Percentiles rank a stretch among this genome's conserved stretches.
Conservation (phyloP, 2,113 vertebrate species). For the Antechinus flavipes region DNA sequence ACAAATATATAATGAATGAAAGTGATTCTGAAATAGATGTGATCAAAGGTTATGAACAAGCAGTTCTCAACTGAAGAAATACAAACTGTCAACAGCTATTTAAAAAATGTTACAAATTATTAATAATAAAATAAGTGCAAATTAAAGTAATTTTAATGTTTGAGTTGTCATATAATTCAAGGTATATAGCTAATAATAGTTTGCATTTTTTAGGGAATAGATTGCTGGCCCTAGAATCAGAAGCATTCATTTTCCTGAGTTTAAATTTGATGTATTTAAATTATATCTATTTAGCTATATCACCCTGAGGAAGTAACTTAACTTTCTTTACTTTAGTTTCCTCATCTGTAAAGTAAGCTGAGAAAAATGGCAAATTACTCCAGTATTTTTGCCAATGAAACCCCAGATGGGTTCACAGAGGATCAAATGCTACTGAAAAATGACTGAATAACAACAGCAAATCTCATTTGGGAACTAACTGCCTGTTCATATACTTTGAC, state of each 20-base stretch:
- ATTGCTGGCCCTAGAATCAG: not conserved
- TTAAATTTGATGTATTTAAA: not conserved
- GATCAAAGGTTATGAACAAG: not conserved
- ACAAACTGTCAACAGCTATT: too few species aligned
- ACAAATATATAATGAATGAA: not conserved
- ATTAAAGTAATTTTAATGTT: not conserved
- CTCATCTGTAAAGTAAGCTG: not conserved
- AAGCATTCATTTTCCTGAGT: not conserved
- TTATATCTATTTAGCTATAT: not conserved
- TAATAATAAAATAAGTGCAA: not conserved
- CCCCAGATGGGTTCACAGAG: not conserved
- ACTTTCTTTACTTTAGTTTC: not conserved
- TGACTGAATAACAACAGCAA: not conserved
- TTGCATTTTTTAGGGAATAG: not conserved
- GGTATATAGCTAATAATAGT: not conserved
- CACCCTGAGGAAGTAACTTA: not conserved
- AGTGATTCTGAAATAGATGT: not conserved
- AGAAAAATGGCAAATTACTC: not conserved
- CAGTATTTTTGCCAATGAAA: not conserved
- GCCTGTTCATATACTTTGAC: not conserved
- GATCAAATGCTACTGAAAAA: not conserved
- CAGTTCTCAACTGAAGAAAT: not conserved
- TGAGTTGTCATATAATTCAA: not conserved
- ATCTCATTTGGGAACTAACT: not conserved
- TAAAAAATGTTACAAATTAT: not conserved